Evolutionary conservation across 2,888 invertebrate genomes (phyloP).

Genomic region (Sipha maydis): DNA sequence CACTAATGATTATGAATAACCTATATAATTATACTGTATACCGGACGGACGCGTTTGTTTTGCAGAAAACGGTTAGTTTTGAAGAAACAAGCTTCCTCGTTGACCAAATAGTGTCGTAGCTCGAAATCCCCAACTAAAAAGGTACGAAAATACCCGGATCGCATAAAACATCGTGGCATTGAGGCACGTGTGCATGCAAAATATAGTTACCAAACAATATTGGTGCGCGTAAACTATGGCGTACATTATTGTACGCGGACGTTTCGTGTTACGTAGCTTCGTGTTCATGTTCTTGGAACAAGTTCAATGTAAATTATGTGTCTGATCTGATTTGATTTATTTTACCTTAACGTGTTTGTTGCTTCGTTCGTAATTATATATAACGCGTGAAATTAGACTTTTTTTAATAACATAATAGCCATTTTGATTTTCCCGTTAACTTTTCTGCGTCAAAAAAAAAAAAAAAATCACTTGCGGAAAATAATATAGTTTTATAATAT

Average conservation of each 20-base stretch:
- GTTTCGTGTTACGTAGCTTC: not conserved
- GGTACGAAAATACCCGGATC: slow-evolving; percentile 31
- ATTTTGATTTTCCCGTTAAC: too few species aligned
- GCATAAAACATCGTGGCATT: not conserved
- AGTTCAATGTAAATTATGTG: not conserved
- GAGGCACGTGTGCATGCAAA: not conserved
- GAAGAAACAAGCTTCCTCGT: slow-evolving; percentile 46
- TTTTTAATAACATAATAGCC: not conserved
- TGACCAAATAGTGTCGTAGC: slow-evolving; percentile 41
- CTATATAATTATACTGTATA: not conserved
- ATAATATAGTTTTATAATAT: not conserved
- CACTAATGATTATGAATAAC: not conserved
- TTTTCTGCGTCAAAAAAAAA: too few species aligned
- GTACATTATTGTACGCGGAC: not conserved
- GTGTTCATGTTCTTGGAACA: not conserved
- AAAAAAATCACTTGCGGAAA: not conserved
- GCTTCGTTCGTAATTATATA: not conserved
- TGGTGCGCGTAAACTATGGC: not conserved
- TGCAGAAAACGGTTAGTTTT: slow-evolving; percentile 55
- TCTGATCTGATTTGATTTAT: not conserved
- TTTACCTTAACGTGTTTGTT: not conserved
- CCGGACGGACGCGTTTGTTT: slow-evolving; percentile 14
- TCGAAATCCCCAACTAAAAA: slow-evolving; percentile 28
- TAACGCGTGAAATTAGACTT: not conserved
- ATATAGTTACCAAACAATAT: not conserved